A percentile compares a stretch with the other conserved stretches of the same genome.
These are phyloP conservation scores for Trachelus tabidus DNA, from an alignment of 2,888 invertebrate species.

Conservation along the genomic window DNA sequence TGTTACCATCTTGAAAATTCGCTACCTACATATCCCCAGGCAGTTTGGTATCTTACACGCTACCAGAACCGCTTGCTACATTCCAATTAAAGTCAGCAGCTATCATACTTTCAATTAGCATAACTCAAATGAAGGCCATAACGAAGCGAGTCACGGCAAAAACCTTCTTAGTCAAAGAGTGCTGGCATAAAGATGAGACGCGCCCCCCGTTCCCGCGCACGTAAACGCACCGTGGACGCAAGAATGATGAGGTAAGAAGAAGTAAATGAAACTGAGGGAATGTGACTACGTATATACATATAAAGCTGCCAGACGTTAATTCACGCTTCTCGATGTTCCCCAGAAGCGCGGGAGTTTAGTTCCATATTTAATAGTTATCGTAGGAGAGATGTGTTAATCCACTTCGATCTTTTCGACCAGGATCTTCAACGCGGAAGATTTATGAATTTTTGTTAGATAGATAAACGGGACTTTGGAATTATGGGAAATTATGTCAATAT, in stretches of 20 bases:
- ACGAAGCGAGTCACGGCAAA: constrained; percentile 42
- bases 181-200: constrained; percentile 36
- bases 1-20: not conserved
- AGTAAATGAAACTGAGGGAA: constrained; percentile 46
- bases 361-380: not conserved
- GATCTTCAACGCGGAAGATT: not conserved
- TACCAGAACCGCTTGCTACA: constrained; percentile 25
- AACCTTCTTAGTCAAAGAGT: constrained; percentile 43
- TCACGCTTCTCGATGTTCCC: constrained; percentile 8
- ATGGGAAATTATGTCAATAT: not conserved
- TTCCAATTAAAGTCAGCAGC: constrained; percentile 51
- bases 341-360: not conserved
- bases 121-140: constrained; percentile 53
- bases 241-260: constrained; percentile 40
- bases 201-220: constrained; percentile 3
- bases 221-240: constrained; percentile 15
- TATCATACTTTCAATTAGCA: constrained; percentile 58
- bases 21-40: not conserved
- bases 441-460: not conserved
- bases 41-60: not conserved
- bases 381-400: not conserved
- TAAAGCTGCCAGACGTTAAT: constrained; percentile 13
- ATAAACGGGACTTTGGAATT: not conserved
- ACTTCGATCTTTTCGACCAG: not conserved
- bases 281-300: not conserved